Evolutionary conservation across 2,888 invertebrate genomes (phyloP).

Genomic region (Eupithecia subfuscata): DNA sequence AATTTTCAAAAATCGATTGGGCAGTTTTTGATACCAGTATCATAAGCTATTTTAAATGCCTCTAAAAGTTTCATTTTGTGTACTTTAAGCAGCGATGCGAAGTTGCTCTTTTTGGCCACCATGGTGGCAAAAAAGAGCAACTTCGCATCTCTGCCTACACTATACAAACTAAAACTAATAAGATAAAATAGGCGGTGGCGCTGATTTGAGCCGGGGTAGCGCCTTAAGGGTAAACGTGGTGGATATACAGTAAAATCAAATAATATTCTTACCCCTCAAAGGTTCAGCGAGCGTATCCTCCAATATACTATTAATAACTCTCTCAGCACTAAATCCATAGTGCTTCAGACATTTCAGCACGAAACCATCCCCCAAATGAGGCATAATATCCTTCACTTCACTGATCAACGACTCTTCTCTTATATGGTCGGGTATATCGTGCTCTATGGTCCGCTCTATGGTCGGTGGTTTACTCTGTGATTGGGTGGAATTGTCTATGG

Average conservation of each 20-base stretch:
- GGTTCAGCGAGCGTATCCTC: slow-evolving; percentile 85
- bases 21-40: no score
- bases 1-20: no score
- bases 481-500: slow-evolving; percentile 50
- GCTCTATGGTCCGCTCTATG: slow-evolving; percentile 58
- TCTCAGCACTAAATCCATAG: slow-evolving; percentile 89
- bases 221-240: no score
- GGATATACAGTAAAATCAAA: background rate
- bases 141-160: no score
- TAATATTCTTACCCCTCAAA: slow-evolving; percentile 60
- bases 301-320: slow-evolving; percentile 92
- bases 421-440: slow-evolving; percentile 73
- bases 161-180: no score
- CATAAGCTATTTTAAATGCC: no score
- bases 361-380: slow-evolving; percentile 91
- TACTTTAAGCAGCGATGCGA: no score
- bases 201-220: no score
- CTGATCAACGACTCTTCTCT: slow-evolving; percentile 81
- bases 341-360: slow-evolving; percentile 89
- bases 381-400: slow-evolving; percentile 90
- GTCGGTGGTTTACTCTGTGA: background rate
- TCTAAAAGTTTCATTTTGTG: no score
- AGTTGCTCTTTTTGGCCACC: no score
- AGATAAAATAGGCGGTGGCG: no score
- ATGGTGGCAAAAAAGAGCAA: no score